These are phyloP conservation scores for Corticium candelabrum DNA, from an alignment of 37 sponge, comb jelly and placozoan species.

Conservation along the genomic window DNA sequence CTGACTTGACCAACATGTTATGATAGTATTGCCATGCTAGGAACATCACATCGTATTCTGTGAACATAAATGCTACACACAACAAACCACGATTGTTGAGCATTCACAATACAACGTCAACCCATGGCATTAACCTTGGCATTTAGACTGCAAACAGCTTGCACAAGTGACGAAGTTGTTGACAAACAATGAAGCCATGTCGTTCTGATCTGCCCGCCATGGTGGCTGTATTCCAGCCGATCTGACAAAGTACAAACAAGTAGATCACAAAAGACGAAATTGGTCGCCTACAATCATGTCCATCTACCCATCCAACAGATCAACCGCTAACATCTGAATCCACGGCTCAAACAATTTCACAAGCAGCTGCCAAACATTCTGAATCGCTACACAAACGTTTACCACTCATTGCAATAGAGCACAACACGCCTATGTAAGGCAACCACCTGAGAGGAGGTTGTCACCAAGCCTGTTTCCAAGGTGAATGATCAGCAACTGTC, in stretches of 20 bases:
- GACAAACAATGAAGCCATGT: neutral
- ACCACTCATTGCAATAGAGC: too few relatives aligned
- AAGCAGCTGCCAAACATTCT: neutral
- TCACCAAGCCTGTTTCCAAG: too few relatives aligned
- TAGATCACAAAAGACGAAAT: too few relatives aligned
- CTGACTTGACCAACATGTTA: neutral
- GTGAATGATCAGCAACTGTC: neutral
- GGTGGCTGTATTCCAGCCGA: neutral
- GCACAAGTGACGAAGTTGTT: neutral
- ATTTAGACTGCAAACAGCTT: neutral
- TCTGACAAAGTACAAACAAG: neutral
- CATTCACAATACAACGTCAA: too few relatives aligned
- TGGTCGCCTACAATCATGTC: neutral
- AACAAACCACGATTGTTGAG: too few relatives aligned
- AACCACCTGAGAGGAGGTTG: too few relatives aligned
- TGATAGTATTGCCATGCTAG: neutral
- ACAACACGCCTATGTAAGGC: too few relatives aligned
- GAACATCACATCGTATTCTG: neutral
- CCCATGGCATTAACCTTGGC: neutral
- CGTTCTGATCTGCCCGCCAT: neutral
- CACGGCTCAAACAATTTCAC: neutral
- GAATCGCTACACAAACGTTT: neutral
- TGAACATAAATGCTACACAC: too few relatives aligned
- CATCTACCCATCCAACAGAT: neutral
- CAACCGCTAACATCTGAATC: neutral